Base-by-base conservation (phyloP, 2,888 invertebrate genomes). In the Amblyjoppa proteus region DNA sequence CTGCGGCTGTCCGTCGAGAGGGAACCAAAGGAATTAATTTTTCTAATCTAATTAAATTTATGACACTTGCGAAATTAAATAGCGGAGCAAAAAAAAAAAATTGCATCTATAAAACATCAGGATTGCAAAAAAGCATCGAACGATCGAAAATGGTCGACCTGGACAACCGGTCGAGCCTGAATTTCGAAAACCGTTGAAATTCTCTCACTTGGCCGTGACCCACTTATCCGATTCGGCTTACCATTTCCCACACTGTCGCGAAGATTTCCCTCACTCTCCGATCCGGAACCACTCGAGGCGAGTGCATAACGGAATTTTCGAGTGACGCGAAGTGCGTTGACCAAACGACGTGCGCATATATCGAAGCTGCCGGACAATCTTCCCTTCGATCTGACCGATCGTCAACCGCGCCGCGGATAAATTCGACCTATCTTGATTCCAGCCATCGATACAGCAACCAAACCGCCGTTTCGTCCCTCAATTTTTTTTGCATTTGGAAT, bases 331-430 rank as follows among this genome's bases (percentile, higher is more conserved):
- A 84, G 53, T 45, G 34, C 53, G 61, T 28, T 51, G 73, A 70
- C 66, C 20, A 34, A 20, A 69, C 16, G 41, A 53, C 66, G 68
- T 61, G 13, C 51, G 49, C 49, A 6, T 11, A 4, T 9, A 83
- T 71, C 68, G 61, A 70, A 81, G 49, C 49, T 66, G 56, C 78
- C 69, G 78, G 81, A 80, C 76, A 84, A 88, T 88, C 87, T 86
- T 83, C 86, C 87, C 87, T 82, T 68, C 70, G 74, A 88, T 88
- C 86, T 85, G 83, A 80, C 83, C 86, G 69, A 76, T 69, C 68
- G 79, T 38, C 76, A 78, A 84, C 53, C 31, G 51, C 64, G 58
- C 66, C 64, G 58, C 25, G 80, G 83, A 87, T 87, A 80, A 85
- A 85, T 75, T 85, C 87, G 79, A 82, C 28, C 3, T 66, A 86